Percentiles rank a stretch among this genome's conserved stretches.
Conservation (phyloP, 2,113 vertebrate species). For the Oreochromis aureus region DNA sequence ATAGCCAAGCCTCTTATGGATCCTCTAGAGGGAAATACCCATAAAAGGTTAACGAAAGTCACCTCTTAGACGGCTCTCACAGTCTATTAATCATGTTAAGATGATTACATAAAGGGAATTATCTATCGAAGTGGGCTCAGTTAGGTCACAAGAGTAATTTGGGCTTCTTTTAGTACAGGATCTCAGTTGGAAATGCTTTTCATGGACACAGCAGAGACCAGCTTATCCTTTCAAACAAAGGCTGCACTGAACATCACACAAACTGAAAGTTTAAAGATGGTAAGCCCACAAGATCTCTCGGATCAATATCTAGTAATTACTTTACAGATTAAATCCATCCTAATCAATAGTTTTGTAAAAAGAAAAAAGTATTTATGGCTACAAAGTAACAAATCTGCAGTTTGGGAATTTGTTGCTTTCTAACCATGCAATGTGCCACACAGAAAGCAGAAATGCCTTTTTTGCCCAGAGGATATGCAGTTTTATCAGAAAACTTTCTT, state of each 20-base stretch:
- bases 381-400: not conserved
- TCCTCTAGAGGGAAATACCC: constrained; percentile 43
- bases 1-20: constrained; percentile 45
- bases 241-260: not conserved
- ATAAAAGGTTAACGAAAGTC: constrained; percentile 62
- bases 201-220: not conserved
- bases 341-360: not conserved
- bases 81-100: constrained; percentile 63
- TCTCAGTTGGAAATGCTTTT: constrained; percentile 27
- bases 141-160: constrained; percentile 38
- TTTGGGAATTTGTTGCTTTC: not conserved
- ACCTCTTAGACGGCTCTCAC: constrained; percentile 46
- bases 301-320: not conserved
- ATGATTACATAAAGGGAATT: constrained; percentile 58
- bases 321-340: not conserved
- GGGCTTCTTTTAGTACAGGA: constrained; percentile 8
- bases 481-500: not conserved
- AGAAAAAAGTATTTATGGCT: not conserved
- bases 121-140: constrained; percentile 39
- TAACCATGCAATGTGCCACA: not conserved
- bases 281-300: not conserved
- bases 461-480: not conserved
- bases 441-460: not conserved
- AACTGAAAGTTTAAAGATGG: not conserved
- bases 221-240: constrained; percentile 11